These are phyloP conservation scores for Standfussiana lucernea DNA, from an alignment of 2,888 invertebrate genomes.

Conservation along the genomic window DNA sequence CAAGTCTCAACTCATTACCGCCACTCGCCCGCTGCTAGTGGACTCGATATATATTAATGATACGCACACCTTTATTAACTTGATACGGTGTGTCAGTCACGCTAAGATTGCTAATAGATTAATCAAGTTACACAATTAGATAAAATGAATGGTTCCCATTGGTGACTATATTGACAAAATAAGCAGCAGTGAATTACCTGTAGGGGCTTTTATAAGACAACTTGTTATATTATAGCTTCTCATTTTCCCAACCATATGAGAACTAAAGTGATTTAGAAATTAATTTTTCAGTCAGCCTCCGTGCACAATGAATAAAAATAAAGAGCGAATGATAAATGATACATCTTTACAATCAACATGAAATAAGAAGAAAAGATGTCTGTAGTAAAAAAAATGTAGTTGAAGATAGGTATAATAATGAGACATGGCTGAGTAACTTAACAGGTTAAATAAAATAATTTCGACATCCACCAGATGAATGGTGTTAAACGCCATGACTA, in stretches of 20 bases:
- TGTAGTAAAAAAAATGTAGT: background rate
- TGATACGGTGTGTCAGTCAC: background rate
- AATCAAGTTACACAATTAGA: background rate
- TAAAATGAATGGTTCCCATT: background rate
- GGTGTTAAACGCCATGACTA: constrained; percentile 56
- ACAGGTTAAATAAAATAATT: constrained; percentile 17
- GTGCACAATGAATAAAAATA: background rate
- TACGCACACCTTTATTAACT: background rate
- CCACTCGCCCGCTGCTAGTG: background rate
- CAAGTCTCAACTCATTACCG: constrained; percentile 26
- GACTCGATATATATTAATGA: background rate
- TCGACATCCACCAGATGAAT: constrained; percentile 13
- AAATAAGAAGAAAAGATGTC: constrained; percentile 19
- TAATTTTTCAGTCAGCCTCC: too few relatives aligned
- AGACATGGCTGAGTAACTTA: background rate
- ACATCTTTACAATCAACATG: background rate
- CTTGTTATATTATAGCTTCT: too few relatives aligned
- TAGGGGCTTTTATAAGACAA: too few relatives aligned
- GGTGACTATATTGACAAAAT: too few relatives aligned
- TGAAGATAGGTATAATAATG: constrained; percentile 5
- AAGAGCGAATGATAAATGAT: background rate
- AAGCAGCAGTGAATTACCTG: too few relatives aligned
- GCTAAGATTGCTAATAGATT: background rate
- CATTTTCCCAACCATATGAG: too few relatives aligned
- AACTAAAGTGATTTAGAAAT: too few relatives aligned